phyloP scores from a whole-genome alignment of 2,888 invertebrate species.

The Perithous albicinctus region DNA sequence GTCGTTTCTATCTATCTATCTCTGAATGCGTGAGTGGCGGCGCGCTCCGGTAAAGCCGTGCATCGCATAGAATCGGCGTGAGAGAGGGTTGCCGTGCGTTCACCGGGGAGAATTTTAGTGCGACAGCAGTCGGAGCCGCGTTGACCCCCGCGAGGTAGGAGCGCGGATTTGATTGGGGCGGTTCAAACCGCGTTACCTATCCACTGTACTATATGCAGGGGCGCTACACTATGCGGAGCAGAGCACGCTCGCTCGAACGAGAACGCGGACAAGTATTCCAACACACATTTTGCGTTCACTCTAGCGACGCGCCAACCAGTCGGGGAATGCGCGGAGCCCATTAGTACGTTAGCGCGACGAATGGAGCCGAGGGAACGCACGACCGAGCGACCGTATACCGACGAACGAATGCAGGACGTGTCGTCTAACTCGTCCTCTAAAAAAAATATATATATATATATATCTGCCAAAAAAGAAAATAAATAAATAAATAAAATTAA shows the following conservation, averaged over 20 bases:
- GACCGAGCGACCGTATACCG: slow-evolving; percentile 59
- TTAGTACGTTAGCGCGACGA: slow-evolving; percentile 63
- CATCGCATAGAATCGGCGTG: slow-evolving; percentile 30
- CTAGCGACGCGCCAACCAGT: slow-evolving; percentile 65
- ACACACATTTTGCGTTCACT: slow-evolving; percentile 57
- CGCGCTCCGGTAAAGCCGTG: slow-evolving; percentile 36
- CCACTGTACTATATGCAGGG: background rate
- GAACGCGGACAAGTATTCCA: slow-evolving; percentile 46
- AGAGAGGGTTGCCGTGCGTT: slow-evolving; percentile 21
- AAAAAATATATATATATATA: slow-evolving; percentile 37
- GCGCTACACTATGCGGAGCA: slow-evolving; percentile 18
- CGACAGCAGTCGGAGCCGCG: slow-evolving; percentile 52
- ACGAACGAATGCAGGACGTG: slow-evolving; percentile 64
- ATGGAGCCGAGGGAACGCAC: slow-evolving; percentile 56
- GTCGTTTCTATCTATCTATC: slow-evolving; percentile 36
- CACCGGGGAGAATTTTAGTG: slow-evolving; percentile 63
- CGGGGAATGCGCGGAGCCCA: slow-evolving; percentile 57
- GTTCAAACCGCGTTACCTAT: slow-evolving; percentile 70
- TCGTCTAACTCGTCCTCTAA: slow-evolving; percentile 53
- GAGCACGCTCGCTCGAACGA: slow-evolving; percentile 9
- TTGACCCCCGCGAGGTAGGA: slow-evolving; percentile 10
- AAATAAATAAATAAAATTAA: slow-evolving; percentile 45
- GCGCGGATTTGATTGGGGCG: slow-evolving; percentile 73
- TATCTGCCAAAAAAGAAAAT: slow-evolving; percentile 13
- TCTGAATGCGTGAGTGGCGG: slow-evolving; percentile 20